Conservation (phyloP, 2,797 vertebrate genomes). For the Sebastes baramenuke region DNA sequence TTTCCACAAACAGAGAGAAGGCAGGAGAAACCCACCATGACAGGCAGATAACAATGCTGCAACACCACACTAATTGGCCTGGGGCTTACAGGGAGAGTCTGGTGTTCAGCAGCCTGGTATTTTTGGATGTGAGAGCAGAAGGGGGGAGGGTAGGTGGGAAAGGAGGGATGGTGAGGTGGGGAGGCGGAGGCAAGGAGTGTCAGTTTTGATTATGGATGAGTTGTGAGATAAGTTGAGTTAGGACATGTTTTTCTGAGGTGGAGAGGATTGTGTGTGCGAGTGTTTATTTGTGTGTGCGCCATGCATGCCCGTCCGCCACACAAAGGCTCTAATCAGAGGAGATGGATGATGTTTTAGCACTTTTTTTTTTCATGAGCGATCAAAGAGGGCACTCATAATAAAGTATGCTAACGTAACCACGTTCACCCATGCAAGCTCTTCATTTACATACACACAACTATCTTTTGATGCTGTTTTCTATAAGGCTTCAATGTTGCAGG, state of each 20-base stretch:
- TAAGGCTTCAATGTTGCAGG: not conserved
- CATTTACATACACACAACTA: not conserved
- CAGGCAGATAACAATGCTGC: conserved; percentile 80
- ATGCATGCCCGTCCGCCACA: not conserved
- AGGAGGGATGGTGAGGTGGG: not conserved
- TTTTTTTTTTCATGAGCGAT: not conserved
- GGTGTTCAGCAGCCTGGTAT: conserved; percentile 70
- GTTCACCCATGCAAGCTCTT: not conserved
- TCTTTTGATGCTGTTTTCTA: not conserved
- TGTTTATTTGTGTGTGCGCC: not conserved
- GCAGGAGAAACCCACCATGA: conserved; percentile 77
- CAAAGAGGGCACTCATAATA: conserved; percentile 15
- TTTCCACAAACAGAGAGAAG: conserved; percentile 72
- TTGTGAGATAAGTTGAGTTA: conserved; percentile 67
- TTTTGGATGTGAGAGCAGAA: conserved; percentile 68
- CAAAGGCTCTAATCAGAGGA: conserved; percentile 32
- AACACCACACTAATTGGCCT: conserved; percentile 79
- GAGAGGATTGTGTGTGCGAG: conserved; percentile 8
- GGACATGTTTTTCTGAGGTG: conserved; percentile 59
- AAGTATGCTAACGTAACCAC: not conserved
- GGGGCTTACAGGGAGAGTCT: conserved; percentile 73
- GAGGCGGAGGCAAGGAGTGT: conserved; percentile 50
- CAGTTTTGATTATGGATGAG: conserved; percentile 77
- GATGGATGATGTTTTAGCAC: conserved; percentile 32
- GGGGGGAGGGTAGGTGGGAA: conserved; percentile 25